Base-by-base conservation (phyloP, 1,140 invertebrate species). In the Anthonomus grandis region DNA sequence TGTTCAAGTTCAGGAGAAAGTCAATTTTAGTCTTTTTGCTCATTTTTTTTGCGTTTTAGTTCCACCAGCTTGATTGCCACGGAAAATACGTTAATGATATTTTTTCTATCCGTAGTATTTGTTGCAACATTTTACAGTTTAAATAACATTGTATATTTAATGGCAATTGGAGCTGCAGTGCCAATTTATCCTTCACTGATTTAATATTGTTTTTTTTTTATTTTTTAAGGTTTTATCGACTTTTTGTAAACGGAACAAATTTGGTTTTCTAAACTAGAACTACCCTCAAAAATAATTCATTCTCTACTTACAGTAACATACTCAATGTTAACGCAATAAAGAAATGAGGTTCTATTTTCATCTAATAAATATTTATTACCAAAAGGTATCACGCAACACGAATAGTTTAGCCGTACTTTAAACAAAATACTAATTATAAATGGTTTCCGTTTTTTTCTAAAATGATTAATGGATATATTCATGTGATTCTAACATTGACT, bases 401-500 rank as follows among this genome's bases (percentile, higher is more conserved):
- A 39, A 50, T 57, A 57, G 36, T 49, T 55, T 54, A 45, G 41
- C 22, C n/a, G n/a, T n/a, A 21, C 51, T 34, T 57, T 39, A 59
- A 59, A 53, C 49, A 47, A 59, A n/a, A 48, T 53, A 53, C 47
- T 59, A 59, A 59, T 59, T 59, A 59, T 52, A 9, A 42, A 24
- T 53, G 42, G 49, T 59, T 52, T 52, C 55, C 38, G 37, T 49
- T 58, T 50, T 59, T 59, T 59, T 53, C 18, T 50, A 4, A 41
- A 52, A 47, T 59, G 57, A 58, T 59, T 59, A 59, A 59, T 59
- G 57, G 45, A 55, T 49, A 55, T 53, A 59, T 52, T 46, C 59
- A 56, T 60, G 52, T 50, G 52, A 55, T 60, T 60, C 45, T 45
- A 60, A 49, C 46, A 60, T 48, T 57, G 36, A 50, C 45, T 44